Percentiles rank a stretch among this genome's conserved stretches.
Evolutionary conservation across 2,888 invertebrate genomes (phyloP).

Genomic region (Synergus umbraculus): DNA sequence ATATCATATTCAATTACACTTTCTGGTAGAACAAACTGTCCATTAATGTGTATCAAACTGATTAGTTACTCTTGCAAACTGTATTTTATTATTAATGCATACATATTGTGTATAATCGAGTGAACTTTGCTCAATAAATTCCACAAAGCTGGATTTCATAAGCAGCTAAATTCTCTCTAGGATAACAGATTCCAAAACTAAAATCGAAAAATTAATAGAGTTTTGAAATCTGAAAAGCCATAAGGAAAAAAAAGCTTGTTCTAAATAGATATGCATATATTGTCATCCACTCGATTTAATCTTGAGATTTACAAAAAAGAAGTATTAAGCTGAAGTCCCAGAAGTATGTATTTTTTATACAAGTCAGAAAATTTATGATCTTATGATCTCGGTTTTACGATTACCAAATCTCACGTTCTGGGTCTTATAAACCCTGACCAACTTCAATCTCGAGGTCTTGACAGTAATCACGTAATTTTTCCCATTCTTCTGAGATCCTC

Average conservation of each 20-base stretch:
- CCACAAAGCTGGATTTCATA: neutral
- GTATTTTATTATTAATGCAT: neutral
- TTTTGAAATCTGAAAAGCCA: too few relatives aligned
- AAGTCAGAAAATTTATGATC: neutral
- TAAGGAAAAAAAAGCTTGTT: too few relatives aligned
- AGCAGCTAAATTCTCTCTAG: neutral
- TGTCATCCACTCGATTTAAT: too few relatives aligned
- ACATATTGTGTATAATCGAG: neutral
- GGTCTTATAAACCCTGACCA: slow-evolving; percentile 40
- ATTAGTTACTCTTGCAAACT: neutral
- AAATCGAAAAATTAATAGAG: neutral
- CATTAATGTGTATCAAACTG: slow-evolving; percentile 7
- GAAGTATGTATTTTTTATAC: neutral
- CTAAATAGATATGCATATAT: too few relatives aligned
- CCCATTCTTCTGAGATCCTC: slow-evolving; percentile 25
- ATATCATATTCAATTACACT: neutral
- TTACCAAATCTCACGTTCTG: slow-evolving; percentile 23
- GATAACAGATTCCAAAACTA: neutral
- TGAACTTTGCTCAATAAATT: neutral
- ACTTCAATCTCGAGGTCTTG: slow-evolving; percentile 40
- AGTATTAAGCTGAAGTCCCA: neutral
- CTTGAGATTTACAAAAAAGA: neutral
- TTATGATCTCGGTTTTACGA: neutral
- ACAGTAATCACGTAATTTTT: slow-evolving; percentile 26
- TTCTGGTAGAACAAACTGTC: neutral